These are phyloP conservation scores for Mirza zaza DNA, from an alignment of 2,113 vertebrate genomes.

Conservation along the genomic window DNA sequence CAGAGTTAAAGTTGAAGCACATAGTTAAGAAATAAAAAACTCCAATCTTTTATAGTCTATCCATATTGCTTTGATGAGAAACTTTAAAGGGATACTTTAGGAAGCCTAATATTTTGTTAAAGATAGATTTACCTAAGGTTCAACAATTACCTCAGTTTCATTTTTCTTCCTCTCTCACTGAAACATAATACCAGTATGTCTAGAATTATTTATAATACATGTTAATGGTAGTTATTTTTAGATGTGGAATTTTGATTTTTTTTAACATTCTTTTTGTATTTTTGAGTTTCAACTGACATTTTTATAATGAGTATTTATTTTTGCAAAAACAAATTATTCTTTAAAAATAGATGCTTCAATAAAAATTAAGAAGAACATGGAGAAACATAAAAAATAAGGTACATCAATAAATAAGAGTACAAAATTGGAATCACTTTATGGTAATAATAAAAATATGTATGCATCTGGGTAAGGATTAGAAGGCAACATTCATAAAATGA, in stretches of 20 bases:
- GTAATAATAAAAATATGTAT: conserved; percentile 29
- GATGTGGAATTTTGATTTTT: not conserved
- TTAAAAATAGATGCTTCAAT: conserved; percentile 35
- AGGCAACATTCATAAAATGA: not conserved
- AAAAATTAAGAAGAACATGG: not conserved
- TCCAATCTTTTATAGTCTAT: not conserved
- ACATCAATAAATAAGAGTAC: conserved; percentile 22
- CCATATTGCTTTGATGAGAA: conserved; percentile 4
- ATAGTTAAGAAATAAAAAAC: not conserved
- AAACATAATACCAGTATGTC: conserved; percentile 1
- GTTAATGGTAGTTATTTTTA: not conserved
- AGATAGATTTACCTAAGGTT: not conserved
- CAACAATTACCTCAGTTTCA: not conserved
- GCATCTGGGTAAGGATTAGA: conserved; percentile 2
- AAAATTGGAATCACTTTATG: not conserved
- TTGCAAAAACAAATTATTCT: conserved; percentile 30
- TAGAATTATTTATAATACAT: conserved; percentile 40
- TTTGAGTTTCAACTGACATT: conserved; percentile 44
- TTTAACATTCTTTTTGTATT: not conserved
- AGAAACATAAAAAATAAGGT: not conserved
- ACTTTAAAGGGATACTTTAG: not conserved
- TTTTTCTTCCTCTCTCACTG: conserved; percentile 18
- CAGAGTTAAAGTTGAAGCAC: not conserved
- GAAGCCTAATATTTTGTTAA: not conserved
- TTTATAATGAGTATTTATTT: conserved; percentile 11